Evolutionary conservation across 2,888 invertebrate species (phyloP).

Genomic region (Mesorhabditis spiculigera): DNA sequence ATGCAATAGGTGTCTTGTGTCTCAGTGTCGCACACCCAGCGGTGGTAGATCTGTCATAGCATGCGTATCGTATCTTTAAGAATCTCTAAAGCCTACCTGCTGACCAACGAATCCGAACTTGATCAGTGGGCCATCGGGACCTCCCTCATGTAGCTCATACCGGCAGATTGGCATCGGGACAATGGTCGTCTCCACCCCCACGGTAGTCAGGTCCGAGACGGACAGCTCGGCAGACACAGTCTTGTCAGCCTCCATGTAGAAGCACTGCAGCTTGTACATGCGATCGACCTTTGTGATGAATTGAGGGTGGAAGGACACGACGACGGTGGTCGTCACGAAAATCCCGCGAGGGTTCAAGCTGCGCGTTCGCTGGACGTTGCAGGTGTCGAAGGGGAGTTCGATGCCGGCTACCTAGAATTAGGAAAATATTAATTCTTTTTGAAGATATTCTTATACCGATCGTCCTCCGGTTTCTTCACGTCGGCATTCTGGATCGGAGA

Average conservation of each 20-base stretch:
- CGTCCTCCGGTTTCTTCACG: background rate
- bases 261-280: slow-evolving; percentile 57
- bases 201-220: slow-evolving; percentile 56
- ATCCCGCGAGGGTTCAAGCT: slow-evolving; percentile 57
- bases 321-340: slow-evolving; percentile 56
- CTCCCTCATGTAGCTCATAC: slow-evolving; percentile 56
- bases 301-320: slow-evolving; percentile 59
- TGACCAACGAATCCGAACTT: slow-evolving; percentile 57
- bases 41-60: slow-evolving; percentile 50
- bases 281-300: slow-evolving; percentile 54
- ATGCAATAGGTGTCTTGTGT: slow-evolving; percentile 57
- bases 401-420: slow-evolving; percentile 53
- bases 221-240: slow-evolving; percentile 55
- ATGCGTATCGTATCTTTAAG: background rate
- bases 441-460: background rate
- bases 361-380: slow-evolving; percentile 55
- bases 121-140: slow-evolving; percentile 54
- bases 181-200: slow-evolving; percentile 53
- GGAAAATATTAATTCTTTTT: background rate
- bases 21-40: slow-evolving; percentile 57
- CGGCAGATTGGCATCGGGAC: slow-evolving; percentile 57
- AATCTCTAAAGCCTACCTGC: slow-evolving; percentile 19
- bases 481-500: background rate
- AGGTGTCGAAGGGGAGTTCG: slow-evolving; percentile 56
- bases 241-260: slow-evolving; percentile 59